phyloP scores from a whole-genome alignment of 2,888 invertebrate species.

The Rhopalosiphum nymphaeae region DNA sequence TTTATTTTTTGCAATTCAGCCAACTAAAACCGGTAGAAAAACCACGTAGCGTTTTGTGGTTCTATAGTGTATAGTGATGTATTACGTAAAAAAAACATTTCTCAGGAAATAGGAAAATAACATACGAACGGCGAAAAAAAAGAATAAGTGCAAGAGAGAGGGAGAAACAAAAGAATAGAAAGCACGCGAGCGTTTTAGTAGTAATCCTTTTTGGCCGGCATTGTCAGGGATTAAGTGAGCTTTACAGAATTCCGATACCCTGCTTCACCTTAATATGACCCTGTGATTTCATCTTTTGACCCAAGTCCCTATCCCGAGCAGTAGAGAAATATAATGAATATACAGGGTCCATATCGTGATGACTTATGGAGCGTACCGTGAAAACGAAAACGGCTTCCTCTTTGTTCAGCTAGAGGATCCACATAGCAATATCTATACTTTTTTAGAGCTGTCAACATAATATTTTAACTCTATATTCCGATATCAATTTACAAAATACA shows the following conservation, averaged over 20 bases:
- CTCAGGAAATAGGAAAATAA: slow-evolving; percentile 28
- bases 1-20: not conserved
- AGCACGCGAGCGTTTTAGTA: slow-evolving; percentile 34
- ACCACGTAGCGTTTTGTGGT: slow-evolving; percentile 21
- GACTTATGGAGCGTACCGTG: slow-evolving; percentile 39
- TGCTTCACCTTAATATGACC: slow-evolving; percentile 47
- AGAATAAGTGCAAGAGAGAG: not conserved
- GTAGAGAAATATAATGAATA: slow-evolving; percentile 56
- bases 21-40: not conserved
- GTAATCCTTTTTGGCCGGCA: slow-evolving; percentile 51
- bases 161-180: slow-evolving; percentile 33
- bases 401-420: slow-evolving; percentile 13
- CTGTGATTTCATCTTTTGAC: slow-evolving; percentile 56
- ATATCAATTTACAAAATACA: slow-evolving; percentile 12
- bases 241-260: slow-evolving; percentile 50
- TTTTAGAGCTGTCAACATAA: not conserved
- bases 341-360: not conserved
- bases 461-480: not conserved
- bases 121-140: not conserved
- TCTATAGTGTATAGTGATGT: slow-evolving; percentile 19
- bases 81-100: slow-evolving; percentile 26
- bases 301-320: slow-evolving; percentile 17
- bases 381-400: slow-evolving; percentile 37
- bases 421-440: not conserved
- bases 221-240: slow-evolving; percentile 52